phyloP scores from a whole-genome alignment of 2,797 vertebrate species.

The Anguilla pacifica region DNA sequence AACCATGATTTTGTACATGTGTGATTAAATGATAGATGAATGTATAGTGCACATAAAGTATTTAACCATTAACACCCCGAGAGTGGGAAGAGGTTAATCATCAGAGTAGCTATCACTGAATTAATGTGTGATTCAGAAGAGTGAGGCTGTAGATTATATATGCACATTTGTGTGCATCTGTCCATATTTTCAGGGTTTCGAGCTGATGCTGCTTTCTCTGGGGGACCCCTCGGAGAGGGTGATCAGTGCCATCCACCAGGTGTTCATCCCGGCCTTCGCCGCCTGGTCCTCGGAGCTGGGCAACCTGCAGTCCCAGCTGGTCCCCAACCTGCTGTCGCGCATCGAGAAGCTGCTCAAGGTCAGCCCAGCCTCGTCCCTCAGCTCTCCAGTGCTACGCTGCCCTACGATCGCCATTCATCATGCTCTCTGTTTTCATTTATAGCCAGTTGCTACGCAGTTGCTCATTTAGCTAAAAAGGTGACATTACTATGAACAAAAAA shows the following conservation, averaged over 20 bases:
- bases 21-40: neutral
- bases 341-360: constrained; percentile 96
- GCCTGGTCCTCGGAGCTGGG: constrained; percentile 96
- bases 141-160: neutral
- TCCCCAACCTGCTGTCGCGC: constrained; percentile 89
- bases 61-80: neutral
- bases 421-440: neutral
- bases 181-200: constrained; percentile 82
- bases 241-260: constrained; percentile 93
- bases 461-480: neutral
- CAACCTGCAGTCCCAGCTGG: constrained; percentile 87
- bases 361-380: constrained; percentile 30
- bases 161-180: constrained; percentile 29
- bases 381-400: neutral
- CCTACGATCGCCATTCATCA: neutral
- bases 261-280: constrained; percentile 96
- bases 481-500: neutral
- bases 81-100: neutral
- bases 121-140: neutral
- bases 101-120: neutral
- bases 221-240: constrained; percentile 96
- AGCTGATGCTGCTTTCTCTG: constrained; percentile 90
- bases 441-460: neutral
- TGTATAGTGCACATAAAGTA: neutral
- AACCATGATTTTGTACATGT: neutral